Evolutionary conservation across 2,113 vertebrate genomes (phyloP).

Genomic region (Illadopsis cleaveri): DNA sequence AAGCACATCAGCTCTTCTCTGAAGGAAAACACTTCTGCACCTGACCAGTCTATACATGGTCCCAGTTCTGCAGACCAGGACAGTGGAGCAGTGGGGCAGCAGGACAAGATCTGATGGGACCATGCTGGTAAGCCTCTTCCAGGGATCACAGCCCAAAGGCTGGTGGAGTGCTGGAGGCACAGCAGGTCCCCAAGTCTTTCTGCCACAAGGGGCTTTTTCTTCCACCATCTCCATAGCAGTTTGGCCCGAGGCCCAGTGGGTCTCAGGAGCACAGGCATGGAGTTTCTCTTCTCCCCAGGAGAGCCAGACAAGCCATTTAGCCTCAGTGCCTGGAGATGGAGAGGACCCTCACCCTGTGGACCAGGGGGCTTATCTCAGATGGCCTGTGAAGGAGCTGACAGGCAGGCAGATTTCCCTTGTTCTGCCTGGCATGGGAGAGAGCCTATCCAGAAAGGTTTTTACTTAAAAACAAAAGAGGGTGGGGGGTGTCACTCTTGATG

Average conservation of each 20-base stretch:
- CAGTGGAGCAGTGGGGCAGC: not conserved
- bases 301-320: slow-evolving; percentile 23
- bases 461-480: not conserved
- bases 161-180: not conserved
- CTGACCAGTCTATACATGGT: not conserved
- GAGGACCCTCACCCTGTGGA: not conserved
- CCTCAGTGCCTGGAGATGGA: not conserved
- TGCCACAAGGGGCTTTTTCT: not conserved
- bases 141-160: not conserved
- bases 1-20: not conserved
- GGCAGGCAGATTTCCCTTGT: not conserved
- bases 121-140: not conserved
- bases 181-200: not conserved
- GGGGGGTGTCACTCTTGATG: not conserved
- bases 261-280: not conserved
- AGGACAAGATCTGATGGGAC: not conserved
- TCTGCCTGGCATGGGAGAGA: not conserved
- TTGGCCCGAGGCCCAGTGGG: not conserved
- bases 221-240: not conserved
- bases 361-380: not conserved
- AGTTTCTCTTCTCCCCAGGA: slow-evolving; percentile 25
- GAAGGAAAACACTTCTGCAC: not conserved
- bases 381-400: slow-evolving; percentile 28
- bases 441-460: not conserved
- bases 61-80: not conserved